These are phyloP conservation scores for Mus minutoides DNA, from an alignment of 2,797 vertebrate genomes.

Conservation along the genomic window DNA sequence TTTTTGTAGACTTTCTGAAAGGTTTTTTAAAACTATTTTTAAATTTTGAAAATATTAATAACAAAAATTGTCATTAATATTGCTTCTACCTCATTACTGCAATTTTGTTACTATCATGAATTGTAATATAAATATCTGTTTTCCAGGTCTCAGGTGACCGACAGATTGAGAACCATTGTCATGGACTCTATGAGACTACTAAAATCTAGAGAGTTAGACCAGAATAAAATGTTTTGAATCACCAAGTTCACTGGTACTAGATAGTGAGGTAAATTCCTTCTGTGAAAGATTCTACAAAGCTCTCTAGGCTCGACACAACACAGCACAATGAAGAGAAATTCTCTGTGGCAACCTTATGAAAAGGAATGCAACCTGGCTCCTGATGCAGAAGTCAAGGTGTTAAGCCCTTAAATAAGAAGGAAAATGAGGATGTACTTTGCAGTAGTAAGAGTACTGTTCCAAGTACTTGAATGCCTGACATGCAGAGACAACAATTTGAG, in stretches of 20 bases:
- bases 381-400: not conserved
- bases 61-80: not conserved
- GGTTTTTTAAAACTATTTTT: not conserved
- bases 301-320: not conserved
- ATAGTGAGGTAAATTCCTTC: not conserved
- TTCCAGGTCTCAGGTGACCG: not conserved
- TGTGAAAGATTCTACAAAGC: not conserved
- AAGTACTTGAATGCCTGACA: not conserved
- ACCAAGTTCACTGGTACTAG: not conserved
- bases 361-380: not conserved
- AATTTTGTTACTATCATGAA: not conserved
- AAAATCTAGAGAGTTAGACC: not conserved
- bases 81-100: not conserved
- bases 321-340: not conserved
- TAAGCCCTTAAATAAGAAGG: conserved; percentile 34
- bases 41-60: conserved; percentile 46
- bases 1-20: not conserved
- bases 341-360: not conserved
- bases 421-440: not conserved
- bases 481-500: not conserved
- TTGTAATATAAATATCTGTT: not conserved
- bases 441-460: not conserved
- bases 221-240: not conserved
- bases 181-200: not conserved
- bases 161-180: too few species aligned